Evolutionary conservation across 1,140 invertebrate genomes (phyloP), one percentile per base, ranked within the genome.

Genomic region (Drosophila miranda): DNA sequence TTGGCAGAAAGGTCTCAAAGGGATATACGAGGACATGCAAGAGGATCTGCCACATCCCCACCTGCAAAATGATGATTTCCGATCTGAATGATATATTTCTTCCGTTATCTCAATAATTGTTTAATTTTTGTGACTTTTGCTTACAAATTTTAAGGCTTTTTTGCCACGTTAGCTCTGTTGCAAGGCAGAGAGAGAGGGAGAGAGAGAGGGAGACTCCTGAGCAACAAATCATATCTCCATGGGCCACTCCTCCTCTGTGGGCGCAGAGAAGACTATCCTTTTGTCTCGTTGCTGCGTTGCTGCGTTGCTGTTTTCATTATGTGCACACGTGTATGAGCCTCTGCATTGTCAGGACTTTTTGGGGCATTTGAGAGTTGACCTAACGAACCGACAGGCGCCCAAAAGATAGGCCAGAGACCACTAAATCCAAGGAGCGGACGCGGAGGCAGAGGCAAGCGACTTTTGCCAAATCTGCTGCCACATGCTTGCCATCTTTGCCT

Each of bases 321-420:
- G 66, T 34, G 30, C 30, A 5, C 11, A 13, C 34, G 11, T 11
- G 11, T 38, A 11, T 38, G 34, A 4, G 34, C 55, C 55, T 56
- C 62, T 69, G 66, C 66, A 49, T 26, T 43, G 66, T 69, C 66
- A 56, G 66, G 66, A 38, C 62, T 56, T 68, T 68, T 23, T 38
- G 34, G 13, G 62, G 34, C 5, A 13, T 38, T 52, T 16, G 9
- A 14, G 67, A 49, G 62, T 68, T 55, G 62, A 30, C 61, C 62
- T 26, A 66, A 66, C 63, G 7, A 41, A 38, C 34, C 34, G 4
- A 38, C 34, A 38, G 34, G 46, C 14, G 19, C 59, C 45, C 56
- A 38, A 60, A 46, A 14, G 61, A 30, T 44, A 60, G 49, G 30
- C 9, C 34, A 11, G 5, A 11, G 34, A 38, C 11, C 11, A 9